phyloP scores from a whole-genome alignment of 1,140 invertebrate species.

The Anadara kagoshimensis region DNA sequence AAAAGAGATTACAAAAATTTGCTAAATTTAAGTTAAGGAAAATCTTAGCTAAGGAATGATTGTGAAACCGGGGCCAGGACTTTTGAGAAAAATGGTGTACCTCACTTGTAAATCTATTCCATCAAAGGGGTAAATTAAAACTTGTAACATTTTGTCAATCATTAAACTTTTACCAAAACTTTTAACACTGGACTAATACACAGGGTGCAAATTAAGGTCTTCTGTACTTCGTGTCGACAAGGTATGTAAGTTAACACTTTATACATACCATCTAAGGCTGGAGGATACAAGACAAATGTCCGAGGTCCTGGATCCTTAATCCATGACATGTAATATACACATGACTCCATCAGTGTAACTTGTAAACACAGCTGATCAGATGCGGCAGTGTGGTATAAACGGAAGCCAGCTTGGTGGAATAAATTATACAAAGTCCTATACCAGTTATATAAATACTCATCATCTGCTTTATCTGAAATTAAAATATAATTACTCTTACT shows the following conservation, averaged over 20 bases:
- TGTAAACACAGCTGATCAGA: slow-evolving; percentile 68
- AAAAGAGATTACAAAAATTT: too few species aligned
- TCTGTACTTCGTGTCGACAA: background rate
- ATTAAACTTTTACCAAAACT: background rate
- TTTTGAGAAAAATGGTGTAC: too few species aligned
- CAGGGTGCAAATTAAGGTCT: background rate
- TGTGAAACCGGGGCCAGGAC: too few species aligned
- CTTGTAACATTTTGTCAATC: background rate
- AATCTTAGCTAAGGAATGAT: too few species aligned
- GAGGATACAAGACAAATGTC: slow-evolving; percentile 64
- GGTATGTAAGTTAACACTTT: background rate
- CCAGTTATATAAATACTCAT: slow-evolving; percentile 70
- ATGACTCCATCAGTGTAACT: slow-evolving; percentile 71
- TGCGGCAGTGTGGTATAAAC: slow-evolving; percentile 66
- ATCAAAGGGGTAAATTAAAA: background rate
- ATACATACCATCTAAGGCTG: slow-evolving; percentile 67
- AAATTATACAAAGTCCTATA: slow-evolving; percentile 65
- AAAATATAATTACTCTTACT: slow-evolving; percentile 1
- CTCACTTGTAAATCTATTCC: background rate
- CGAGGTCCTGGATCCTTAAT: slow-evolving; percentile 62
- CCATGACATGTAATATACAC: slow-evolving; percentile 69
- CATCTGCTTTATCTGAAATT: slow-evolving; percentile 70
- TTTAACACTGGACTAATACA: background rate
- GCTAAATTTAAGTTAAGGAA: too few species aligned
- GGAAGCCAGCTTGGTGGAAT: slow-evolving; percentile 62